Evolutionary conservation across 2,797 vertebrate genomes (phyloP).

Genomic region (Cossypha dichroa): DNA sequence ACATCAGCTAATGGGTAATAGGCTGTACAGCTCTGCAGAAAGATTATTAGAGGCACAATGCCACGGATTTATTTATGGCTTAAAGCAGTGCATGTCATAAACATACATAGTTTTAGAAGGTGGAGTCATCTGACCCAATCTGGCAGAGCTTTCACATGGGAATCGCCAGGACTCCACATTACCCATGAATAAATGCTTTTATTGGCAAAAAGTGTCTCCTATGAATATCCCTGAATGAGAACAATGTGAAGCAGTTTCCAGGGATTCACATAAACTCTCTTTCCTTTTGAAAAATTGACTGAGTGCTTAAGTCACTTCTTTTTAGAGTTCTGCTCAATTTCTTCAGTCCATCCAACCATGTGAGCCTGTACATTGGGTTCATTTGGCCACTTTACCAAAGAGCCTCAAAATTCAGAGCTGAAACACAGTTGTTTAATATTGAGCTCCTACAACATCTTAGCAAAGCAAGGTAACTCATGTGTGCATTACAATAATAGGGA

Average conservation of each 20-base stretch:
- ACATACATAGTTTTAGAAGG: constrained; percentile 56
- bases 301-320: constrained; percentile 24
- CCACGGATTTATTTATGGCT: constrained; percentile 60
- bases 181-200: constrained; percentile 59
- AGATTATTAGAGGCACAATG: constrained; percentile 56
- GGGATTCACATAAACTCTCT: neutral
- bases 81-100: constrained; percentile 44
- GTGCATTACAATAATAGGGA: neutral
- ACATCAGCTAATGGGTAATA: constrained; percentile 52
- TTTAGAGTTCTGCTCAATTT: constrained; percentile 1
- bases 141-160: constrained; percentile 53
- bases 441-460: neutral
- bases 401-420: neutral
- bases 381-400: neutral
- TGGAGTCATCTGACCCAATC: constrained; percentile 61
- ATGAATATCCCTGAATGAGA: constrained; percentile 40
- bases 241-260: constrained; percentile 50
- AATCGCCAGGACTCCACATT: constrained; percentile 34
- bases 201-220: constrained; percentile 47
- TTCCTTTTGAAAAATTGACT: constrained; percentile 19
- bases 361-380: neutral
- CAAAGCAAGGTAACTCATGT: neutral
- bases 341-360: neutral
- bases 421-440: neutral
- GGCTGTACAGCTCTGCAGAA: constrained; percentile 26